Evolutionary conservation across 2,113 vertebrate species (phyloP).

Genomic region (Lonchura striata): DNA sequence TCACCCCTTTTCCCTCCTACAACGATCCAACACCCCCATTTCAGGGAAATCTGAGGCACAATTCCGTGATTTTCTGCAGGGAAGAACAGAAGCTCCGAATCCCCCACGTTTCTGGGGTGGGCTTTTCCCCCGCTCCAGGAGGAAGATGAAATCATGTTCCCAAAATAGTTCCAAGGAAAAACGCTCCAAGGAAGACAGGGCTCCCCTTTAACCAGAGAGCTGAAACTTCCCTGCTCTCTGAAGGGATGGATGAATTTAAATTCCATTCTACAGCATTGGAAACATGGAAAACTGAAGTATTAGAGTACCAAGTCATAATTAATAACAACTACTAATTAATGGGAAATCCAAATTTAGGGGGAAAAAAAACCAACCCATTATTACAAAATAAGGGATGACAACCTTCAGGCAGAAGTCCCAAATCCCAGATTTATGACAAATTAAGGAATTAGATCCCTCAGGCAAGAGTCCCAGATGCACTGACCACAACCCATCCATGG

Average conservation of each 20-base stretch:
- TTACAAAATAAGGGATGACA: not conserved
- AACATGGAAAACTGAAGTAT: accelerated
- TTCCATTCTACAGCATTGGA: too few species aligned
- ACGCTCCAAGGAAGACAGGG: not conserved
- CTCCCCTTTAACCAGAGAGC: not conserved
- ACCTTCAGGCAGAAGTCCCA: not conserved
- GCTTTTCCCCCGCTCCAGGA: not conserved
- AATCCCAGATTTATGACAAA: not conserved
- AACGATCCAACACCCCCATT: too few species aligned
- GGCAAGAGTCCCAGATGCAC: not conserved
- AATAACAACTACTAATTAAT: not conserved
- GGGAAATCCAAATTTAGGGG: not conserved
- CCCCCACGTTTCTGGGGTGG: not conserved
- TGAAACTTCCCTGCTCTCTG: not conserved
- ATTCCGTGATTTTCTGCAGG: not conserved
- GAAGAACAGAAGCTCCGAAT: not conserved
- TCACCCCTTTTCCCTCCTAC: not conserved
- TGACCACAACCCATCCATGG: not conserved
- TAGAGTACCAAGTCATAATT: not conserved
- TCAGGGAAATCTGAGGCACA: not conserved
- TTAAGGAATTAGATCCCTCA: not conserved
- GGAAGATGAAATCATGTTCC: not conserved
- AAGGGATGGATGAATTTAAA: not conserved
- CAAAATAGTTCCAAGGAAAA: not conserved
- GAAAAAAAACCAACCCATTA: not conserved